These are phyloP conservation scores for Leucania comma DNA, from an alignment of 2,888 invertebrate genomes.

Conservation along the genomic window DNA sequence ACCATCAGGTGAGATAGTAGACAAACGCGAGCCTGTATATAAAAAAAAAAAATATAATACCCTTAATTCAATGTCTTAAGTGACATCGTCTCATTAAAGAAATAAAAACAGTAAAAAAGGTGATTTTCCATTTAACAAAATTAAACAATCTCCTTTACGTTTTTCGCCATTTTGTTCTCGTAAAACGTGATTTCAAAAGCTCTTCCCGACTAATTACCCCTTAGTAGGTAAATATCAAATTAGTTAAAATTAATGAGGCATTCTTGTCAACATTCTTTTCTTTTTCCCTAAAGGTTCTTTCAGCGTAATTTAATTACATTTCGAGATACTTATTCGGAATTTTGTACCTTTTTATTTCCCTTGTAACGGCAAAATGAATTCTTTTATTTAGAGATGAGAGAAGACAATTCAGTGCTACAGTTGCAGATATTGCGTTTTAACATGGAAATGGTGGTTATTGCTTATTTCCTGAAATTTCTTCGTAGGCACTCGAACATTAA, in stretches of 20 bases:
- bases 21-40: no score
- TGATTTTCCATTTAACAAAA: conserved; percentile 17
- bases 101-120: conserved; percentile 14
- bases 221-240: conserved; percentile 68
- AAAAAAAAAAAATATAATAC: not conserved
- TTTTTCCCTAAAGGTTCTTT: conserved; percentile 51
- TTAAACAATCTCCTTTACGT: conserved; percentile 14
- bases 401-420: not conserved
- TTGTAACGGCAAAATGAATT: conserved; percentile 16
- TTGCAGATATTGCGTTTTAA: not conserved
- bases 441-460: not conserved
- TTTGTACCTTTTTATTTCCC: conserved; percentile 13
- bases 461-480: no score
- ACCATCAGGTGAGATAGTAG: no score
- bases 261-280: conserved; percentile 66
- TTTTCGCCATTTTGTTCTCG: conserved; percentile 50
- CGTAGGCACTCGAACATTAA: not conserved
- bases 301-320: conserved; percentile 54
- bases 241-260: conserved; percentile 65
- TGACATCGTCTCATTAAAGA: not conserved
- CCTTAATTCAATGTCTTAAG: not conserved
- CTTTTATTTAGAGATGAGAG: not conserved
- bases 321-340: conserved; percentile 33
- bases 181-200: conserved; percentile 54
- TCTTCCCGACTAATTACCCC: conserved; percentile 67